Base-by-base conservation (phyloP, 2,797 vertebrate species). In the Melanogrammus aeglefinus region DNA sequence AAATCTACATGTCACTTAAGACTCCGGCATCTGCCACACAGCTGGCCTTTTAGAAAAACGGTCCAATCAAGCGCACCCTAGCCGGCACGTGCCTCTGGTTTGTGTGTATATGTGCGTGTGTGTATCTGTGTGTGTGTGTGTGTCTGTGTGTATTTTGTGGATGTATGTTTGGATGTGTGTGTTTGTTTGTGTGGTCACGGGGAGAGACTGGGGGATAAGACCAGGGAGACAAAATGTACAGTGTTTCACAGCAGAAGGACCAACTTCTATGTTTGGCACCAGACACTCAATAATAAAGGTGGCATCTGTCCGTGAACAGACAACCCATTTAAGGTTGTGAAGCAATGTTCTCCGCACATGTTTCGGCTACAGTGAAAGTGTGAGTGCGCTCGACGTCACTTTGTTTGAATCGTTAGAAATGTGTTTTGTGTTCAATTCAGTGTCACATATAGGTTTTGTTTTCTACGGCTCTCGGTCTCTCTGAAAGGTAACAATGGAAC, bases 1-100 rank as follows among this genome's bases (percentile, higher is more conserved):
- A 87, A 81, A 88, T 83, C 85, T 1, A 57, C 47, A 18, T 7
- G 47, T 57, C 47, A 57, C 47, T 57, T 57, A 21, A 21, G 47
- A 57, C 47, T 57, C 47, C 18, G 47, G 47, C 47, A 57, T n/a
- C 47, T 57, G 47, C 47, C 47, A 18, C 18, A 21, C 47, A 57
- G 47, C 47, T 57, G 47, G 47, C 16, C 18, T 2, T 24, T 63
- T 63, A 9, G 57, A 63, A 24, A n/a, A 63, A 63, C 57, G 8
- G 57, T 21, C 47, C 16, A 57, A 57, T 57, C 47, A 12, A 57
- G 44, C 47, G 18, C 18, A 57, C 47, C 4, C 47, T 21, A 21
- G 47, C 18, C 47, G 21, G 5, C 47, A 57, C 18, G 47, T 57
- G 47, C 47, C 47, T 57, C 47, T 57, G 18, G 4, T 3, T 18